These are phyloP conservation scores for Pygathrix nemaeus DNA, from an alignment of 2,113 vertebrate species.

Conservation along the genomic window DNA sequence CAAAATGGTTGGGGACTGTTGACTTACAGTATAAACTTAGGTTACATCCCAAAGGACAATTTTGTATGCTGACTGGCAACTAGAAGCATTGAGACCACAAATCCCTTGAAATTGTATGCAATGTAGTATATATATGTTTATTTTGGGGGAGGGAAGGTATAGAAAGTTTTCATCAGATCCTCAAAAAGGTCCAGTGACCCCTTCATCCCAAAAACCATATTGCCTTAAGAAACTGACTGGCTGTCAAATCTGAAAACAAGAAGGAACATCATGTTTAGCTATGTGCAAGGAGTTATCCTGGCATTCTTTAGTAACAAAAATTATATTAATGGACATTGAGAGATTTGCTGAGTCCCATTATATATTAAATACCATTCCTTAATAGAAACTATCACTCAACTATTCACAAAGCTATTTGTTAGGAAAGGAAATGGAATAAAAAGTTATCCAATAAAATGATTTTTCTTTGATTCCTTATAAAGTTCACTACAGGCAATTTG, in stretches of 20 bases:
- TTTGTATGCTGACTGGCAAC: not conserved
- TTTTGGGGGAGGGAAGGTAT: not conserved
- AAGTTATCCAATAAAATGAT: not conserved
- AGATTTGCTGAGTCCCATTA: not conserved
- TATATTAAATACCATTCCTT: not conserved
- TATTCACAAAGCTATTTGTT: conserved; percentile 4
- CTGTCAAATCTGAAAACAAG: not conserved
- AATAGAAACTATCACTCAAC: not conserved
- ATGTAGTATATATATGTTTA: not conserved
- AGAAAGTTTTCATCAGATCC: not conserved
- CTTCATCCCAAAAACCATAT: not conserved
- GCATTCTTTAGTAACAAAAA: not conserved
- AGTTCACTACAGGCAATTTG: conserved; percentile 11
- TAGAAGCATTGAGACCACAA: not conserved
- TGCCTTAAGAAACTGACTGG: not conserved
- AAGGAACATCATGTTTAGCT: not conserved
- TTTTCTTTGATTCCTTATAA: conserved; percentile 20
- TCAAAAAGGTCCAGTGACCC: not conserved
- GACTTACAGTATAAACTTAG: not conserved
- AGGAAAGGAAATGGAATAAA: conserved; percentile 2
- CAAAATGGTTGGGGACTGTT: too few relatives aligned
- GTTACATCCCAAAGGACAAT: not conserved
- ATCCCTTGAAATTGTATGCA: not conserved
- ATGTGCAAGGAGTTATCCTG: not conserved
- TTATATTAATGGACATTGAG: not conserved